Percentiles rank a stretch among this genome's conserved stretches.
Conservation (phyloP, 2,797 vertebrate genomes). For the Typhlichthys eigenmanni region DNA sequence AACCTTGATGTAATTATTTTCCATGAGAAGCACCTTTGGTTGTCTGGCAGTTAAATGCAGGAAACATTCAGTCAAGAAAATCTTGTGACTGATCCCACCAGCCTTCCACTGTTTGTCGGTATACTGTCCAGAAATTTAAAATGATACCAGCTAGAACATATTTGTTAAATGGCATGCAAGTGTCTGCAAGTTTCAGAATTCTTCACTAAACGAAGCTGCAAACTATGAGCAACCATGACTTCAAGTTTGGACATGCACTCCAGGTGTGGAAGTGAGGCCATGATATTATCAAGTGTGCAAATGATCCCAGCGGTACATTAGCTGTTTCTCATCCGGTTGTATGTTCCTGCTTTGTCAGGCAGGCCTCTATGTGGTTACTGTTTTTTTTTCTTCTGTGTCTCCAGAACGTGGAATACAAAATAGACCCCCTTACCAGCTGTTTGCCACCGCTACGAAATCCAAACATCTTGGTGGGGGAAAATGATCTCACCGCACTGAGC, state of each 20-base stretch:
- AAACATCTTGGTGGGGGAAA: slow-evolving; percentile 94
- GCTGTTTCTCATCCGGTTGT: not conserved
- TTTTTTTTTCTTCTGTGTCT: slow-evolving; percentile 17
- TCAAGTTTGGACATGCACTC: slow-evolving; percentile 63
- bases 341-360: not conserved
- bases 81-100: not conserved
- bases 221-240: slow-evolving; percentile 40
- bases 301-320: slow-evolving; percentile 10
- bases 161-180: too few species aligned
- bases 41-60: not conserved
- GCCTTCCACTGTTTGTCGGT: too few species aligned
- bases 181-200: not conserved
- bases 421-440: slow-evolving; percentile 79
- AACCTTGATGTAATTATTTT: slow-evolving; percentile 15
- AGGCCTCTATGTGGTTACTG: not conserved
- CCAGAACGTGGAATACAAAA: slow-evolving; percentile 83
- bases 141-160: not conserved
- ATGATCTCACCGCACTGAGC: slow-evolving; percentile 96
- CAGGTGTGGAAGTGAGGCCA: slow-evolving; percentile 57
- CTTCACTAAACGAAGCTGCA: slow-evolving; percentile 23
- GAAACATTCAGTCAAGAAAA: slow-evolving; percentile 4
- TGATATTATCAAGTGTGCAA: slow-evolving; percentile 46
- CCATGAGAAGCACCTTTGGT: slow-evolving; percentile 23
- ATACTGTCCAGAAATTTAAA: not conserved
- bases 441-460: slow-evolving; percentile 92